phyloP scores from a whole-genome alignment of 2,113 vertebrate species.

The Galeopterus variegatus region DNA sequence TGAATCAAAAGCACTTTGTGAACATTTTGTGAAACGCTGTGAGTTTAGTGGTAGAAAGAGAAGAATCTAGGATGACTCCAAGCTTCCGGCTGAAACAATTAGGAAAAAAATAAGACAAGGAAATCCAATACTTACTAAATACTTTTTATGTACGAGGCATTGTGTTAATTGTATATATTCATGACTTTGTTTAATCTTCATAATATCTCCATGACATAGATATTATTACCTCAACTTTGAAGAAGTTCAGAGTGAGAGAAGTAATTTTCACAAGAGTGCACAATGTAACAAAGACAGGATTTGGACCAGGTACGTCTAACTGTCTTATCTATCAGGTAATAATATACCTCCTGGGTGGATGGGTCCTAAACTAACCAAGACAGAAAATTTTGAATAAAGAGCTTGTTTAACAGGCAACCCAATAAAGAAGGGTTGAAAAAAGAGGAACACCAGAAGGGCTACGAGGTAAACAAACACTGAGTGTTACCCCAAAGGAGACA shows the following conservation, averaged over 20 bases:
- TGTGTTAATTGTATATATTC: neutral
- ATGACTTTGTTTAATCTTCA: neutral
- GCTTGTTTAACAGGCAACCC: neutral
- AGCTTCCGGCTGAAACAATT: constrained; percentile 17
- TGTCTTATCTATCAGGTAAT: neutral
- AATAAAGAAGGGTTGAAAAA: neutral
- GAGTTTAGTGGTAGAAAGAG: neutral
- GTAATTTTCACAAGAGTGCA: neutral
- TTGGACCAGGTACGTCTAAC: neutral
- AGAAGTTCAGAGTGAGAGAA: neutral
- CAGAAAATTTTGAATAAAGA: neutral
- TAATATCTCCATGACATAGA: neutral
- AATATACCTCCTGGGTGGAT: neutral
- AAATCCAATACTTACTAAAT: neutral
- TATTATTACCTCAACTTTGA: neutral
- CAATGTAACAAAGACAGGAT: neutral
- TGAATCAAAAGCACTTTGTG: constrained; percentile 6
- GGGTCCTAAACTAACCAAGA: neutral
- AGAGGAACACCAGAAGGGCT: neutral
- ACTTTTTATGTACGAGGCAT: neutral
- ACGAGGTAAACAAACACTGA: constrained; percentile 6
- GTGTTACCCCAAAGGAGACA: neutral
- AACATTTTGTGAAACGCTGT: neutral
- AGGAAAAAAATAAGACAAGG: neutral
- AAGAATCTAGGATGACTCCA: neutral